phyloP scores from a whole-genome alignment of 2,888 invertebrate genomes.

The Glaucopsyche alexis region DNA sequence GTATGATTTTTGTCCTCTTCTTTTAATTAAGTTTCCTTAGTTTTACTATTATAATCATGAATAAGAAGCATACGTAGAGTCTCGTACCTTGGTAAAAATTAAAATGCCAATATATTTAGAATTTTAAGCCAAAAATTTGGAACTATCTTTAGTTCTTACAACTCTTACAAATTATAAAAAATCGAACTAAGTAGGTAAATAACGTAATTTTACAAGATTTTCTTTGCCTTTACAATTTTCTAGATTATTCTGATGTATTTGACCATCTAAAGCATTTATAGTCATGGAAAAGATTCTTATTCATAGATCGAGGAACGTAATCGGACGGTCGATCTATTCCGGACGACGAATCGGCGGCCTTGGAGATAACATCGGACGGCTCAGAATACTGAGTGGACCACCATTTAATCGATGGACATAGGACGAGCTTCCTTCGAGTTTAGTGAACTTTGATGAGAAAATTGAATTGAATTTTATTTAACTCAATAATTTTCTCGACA shows the following conservation, averaged over 20 bases:
- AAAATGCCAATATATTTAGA: too few relatives aligned
- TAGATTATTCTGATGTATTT: not conserved
- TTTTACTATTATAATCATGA: too few relatives aligned
- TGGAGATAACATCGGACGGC: conserved; percentile 60
- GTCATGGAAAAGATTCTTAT: conserved; percentile 60
- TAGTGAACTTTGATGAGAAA: not conserved
- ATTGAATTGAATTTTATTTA: not conserved
- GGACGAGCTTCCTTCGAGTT: conserved; percentile 14
- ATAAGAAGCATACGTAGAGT: too few relatives aligned
- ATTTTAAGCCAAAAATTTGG: too few relatives aligned
- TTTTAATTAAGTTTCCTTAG: not conserved
- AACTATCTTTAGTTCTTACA: too few relatives aligned
- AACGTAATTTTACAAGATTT: too few relatives aligned
- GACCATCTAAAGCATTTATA: conserved; percentile 46
- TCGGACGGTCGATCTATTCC: conserved; percentile 68
- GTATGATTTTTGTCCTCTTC: not conserved
- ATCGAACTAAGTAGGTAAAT: too few relatives aligned
- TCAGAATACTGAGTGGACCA: conserved; percentile 71
- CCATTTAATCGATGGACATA: conserved; percentile 45
- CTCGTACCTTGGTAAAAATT: too few relatives aligned
- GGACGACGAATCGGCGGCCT: conserved; percentile 70
- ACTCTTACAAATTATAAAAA: too few relatives aligned
- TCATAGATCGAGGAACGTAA: conserved; percentile 57
- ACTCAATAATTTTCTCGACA: too few relatives aligned
- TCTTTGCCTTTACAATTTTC: too few relatives aligned